phyloP scores from a whole-genome alignment of 2,888 invertebrate genomes.

The Mythimna impura region DNA sequence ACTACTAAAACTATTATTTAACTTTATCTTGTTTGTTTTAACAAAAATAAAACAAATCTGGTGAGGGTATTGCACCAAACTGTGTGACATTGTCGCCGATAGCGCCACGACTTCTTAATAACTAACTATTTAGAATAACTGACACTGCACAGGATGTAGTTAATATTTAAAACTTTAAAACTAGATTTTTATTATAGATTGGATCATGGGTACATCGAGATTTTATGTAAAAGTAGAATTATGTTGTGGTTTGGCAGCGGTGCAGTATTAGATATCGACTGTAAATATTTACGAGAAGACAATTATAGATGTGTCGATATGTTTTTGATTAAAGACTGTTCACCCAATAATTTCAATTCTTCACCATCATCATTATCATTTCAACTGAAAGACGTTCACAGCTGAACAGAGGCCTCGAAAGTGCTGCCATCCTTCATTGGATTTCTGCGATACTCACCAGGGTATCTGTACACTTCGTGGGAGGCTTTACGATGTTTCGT shows the following conservation, averaged over 20 bases:
- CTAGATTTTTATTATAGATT: slow-evolving; percentile 8
- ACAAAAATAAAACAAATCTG: slow-evolving; percentile 57
- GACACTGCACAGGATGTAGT: slow-evolving; percentile 60
- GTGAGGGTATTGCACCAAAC: slow-evolving; percentile 68
- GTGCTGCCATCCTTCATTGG: too few species aligned
- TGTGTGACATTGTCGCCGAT: slow-evolving; percentile 66
- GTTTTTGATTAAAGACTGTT: not conserved
- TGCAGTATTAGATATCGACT: not conserved
- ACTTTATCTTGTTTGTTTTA: slow-evolving; percentile 37
- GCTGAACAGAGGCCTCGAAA: too few species aligned
- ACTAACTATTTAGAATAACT: slow-evolving; percentile 49
- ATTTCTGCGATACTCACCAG: too few species aligned
- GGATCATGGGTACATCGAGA: not conserved
- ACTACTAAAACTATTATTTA: slow-evolving; percentile 33
- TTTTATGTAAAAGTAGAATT: not conserved
- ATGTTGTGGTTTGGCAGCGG: not conserved
- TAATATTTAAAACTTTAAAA: slow-evolving; percentile 10
- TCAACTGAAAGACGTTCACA: too few species aligned
- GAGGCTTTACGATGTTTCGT: too few species aligned
- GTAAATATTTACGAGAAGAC: too few species aligned
- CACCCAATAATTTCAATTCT: too few species aligned
- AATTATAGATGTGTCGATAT: not conserved
- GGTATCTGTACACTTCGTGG: too few species aligned
- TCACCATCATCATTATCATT: too few species aligned
- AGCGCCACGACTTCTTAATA: slow-evolving; percentile 61